phyloP scores from a whole-genome alignment of 2,888 invertebrate genomes.

The Brachyopa scutellaris region DNA sequence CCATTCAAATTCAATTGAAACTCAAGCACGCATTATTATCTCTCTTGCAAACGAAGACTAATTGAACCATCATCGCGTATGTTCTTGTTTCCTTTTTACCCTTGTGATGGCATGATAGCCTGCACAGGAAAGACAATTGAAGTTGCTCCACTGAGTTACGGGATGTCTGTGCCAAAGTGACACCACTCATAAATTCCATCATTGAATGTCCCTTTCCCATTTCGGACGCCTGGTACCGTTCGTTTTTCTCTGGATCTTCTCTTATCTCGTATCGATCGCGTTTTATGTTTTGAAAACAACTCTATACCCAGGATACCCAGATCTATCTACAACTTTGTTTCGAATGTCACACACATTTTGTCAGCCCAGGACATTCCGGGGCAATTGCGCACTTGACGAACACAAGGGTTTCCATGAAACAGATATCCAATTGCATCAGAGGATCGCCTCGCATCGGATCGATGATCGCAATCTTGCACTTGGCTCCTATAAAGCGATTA shows the following conservation, averaged over 20 bases:
- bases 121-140: slow-evolving; percentile 30
- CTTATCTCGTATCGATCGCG: slow-evolving; percentile 60
- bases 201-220: slow-evolving; percentile 24
- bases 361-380: slow-evolving; percentile 36
- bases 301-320: neutral
- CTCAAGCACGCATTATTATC: slow-evolving; percentile 33
- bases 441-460: slow-evolving; percentile 55
- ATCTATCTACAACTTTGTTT: slow-evolving; percentile 19
- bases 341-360: slow-evolving; percentile 61
- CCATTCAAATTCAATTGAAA: slow-evolving; percentile 46
- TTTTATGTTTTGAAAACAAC: slow-evolving; percentile 64
- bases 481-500: slow-evolving; percentile 67
- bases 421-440: slow-evolving; percentile 52
- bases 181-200: slow-evolving; percentile 66
- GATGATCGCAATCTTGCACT: slow-evolving; percentile 60
- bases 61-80: slow-evolving; percentile 65
- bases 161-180: slow-evolving; percentile 61
- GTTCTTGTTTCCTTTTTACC: neutral
- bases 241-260: slow-evolving; percentile 3
- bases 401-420: slow-evolving; percentile 30
- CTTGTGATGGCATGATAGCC: slow-evolving; percentile 5
- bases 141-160: slow-evolving; percentile 50
- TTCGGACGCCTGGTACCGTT: slow-evolving; percentile 38
- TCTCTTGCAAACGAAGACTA: slow-evolving; percentile 51
- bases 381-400: slow-evolving; percentile 63